These are phyloP conservation scores for Tapera naevia DNA, from an alignment of 2,797 vertebrate genomes.

Conservation along the genomic window DNA sequence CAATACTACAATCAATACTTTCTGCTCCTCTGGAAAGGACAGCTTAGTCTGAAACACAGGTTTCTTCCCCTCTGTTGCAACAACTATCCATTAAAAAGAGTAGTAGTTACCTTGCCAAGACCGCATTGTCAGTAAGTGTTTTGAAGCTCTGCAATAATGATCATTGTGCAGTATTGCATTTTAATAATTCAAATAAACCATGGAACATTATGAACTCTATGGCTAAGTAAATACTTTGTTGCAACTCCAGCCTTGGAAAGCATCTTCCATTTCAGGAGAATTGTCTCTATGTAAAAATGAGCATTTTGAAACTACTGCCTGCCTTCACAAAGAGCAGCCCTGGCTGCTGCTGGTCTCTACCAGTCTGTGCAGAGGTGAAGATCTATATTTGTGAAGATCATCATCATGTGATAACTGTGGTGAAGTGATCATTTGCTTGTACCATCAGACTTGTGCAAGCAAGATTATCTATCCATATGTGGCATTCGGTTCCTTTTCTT, in stretches of 20 bases:
- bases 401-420: background rate
- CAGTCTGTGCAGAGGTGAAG: background rate
- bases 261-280: background rate
- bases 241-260: constrained; percentile 28
- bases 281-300: background rate
- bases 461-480: background rate
- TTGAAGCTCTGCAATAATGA: constrained; percentile 36
- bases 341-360: background rate
- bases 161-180: constrained; percentile 56
- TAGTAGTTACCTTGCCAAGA: constrained; percentile 32
- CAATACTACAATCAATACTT: constrained; percentile 20
- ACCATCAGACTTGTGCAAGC: background rate
- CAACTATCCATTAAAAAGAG: constrained; percentile 35
- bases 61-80: background rate
- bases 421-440: background rate
- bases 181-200: constrained; percentile 69
- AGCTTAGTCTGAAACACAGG: background rate
- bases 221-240: constrained; percentile 34
- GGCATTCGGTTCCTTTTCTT: background rate
- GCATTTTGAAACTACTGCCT: background rate
- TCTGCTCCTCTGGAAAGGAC: constrained; percentile 18
- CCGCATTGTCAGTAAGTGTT: constrained; percentile 55
- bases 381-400: background rate
- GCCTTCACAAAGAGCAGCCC: background rate
- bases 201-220: constrained; percentile 30